These are phyloP conservation scores for Cryptocephalus moraei DNA, from an alignment of 2,888 invertebrate genomes.

Conservation along the genomic window DNA sequence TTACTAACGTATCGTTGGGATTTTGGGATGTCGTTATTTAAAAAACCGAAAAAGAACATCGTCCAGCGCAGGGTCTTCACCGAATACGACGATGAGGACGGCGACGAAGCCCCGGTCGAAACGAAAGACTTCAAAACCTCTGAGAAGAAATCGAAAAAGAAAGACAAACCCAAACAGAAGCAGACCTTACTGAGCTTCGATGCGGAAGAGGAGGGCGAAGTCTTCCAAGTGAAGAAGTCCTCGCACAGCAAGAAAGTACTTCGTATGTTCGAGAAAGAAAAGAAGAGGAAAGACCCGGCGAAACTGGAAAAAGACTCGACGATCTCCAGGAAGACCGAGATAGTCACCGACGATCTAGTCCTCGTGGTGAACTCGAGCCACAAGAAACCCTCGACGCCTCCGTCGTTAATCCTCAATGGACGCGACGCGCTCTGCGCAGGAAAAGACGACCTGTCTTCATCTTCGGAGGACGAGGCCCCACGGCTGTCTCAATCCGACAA, in stretches of 20 bases:
- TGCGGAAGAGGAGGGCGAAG: constrained; percentile 70
- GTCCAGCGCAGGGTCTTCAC: constrained; percentile 61
- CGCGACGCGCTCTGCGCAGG: constrained; percentile 75
- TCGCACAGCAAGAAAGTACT: constrained; percentile 85
- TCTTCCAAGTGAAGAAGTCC: constrained; percentile 92
- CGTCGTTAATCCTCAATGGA: constrained; percentile 63
- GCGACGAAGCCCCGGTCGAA: constrained; percentile 41
- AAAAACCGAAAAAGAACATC: constrained; percentile 78
- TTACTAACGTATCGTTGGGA: too few species aligned
- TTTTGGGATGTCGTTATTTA: constrained; percentile 66
- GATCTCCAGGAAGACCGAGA: constrained; percentile 49
- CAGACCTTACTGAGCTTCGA: constrained; percentile 73
- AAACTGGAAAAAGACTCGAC: constrained; percentile 32
- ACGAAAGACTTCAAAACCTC: constrained; percentile 29
- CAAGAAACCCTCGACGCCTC: constrained; percentile 29
- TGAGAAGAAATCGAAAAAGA: constrained; percentile 26
- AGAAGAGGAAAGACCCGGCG: constrained; percentile 47
- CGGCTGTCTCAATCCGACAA: constrained; percentile 57
- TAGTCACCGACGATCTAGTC: constrained; percentile 60
- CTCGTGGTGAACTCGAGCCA: constrained; percentile 39
- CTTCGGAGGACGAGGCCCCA: constrained; percentile 48
- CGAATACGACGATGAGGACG: constrained; percentile 56
- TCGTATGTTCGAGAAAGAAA: constrained; percentile 73
- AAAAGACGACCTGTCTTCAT: constrained; percentile 52
- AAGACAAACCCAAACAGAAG: constrained; percentile 39